These are phyloP conservation scores for Cryptocephalus primarius DNA, from an alignment of 2,888 invertebrate species.

Conservation along the genomic window DNA sequence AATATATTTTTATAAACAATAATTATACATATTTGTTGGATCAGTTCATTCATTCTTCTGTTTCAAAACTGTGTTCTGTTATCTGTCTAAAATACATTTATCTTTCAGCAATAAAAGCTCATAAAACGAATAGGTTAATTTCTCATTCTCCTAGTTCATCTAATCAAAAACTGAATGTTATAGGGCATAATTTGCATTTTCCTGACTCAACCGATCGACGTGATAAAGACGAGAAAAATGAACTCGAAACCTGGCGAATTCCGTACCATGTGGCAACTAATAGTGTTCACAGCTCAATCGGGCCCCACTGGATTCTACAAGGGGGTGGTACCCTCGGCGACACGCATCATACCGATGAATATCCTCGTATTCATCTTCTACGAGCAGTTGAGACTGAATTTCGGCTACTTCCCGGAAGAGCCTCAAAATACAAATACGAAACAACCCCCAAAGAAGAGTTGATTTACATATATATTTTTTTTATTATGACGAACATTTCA, in stretches of 20 bases:
- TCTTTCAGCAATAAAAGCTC: too few species aligned
- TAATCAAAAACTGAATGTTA: constrained; percentile 4
- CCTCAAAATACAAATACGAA: too few species aligned
- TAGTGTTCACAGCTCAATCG: constrained; percentile 69
- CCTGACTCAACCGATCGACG: constrained; percentile 92
- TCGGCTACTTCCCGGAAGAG: constrained; percentile 40
- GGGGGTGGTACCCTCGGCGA: constrained; percentile 91
- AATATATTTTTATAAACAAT: too few species aligned
- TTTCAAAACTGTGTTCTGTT: too few species aligned
- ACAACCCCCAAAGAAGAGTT: too few species aligned
- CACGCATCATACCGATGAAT: constrained; percentile 91
- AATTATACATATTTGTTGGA: too few species aligned
- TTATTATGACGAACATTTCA: too few species aligned
- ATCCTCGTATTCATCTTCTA: constrained; percentile 90
- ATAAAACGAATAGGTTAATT: not conserved
- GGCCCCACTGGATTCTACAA: constrained; percentile 91
- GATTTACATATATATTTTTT: too few species aligned
- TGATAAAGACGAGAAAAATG: constrained; percentile 94
- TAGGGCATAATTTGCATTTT: constrained; percentile 83
- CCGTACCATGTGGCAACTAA: constrained; percentile 57
- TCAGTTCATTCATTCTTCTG: too few species aligned
- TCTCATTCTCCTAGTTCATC: not conserved
- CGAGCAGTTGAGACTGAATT: constrained; percentile 80
- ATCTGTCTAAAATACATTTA: too few species aligned
- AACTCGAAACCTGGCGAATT: constrained; percentile 90